Percentiles rank a stretch among this genome's conserved stretches.
Evolutionary conservation across 2,888 invertebrate species (phyloP).

Genomic region (Lordiphosa fenestrarum): DNA sequence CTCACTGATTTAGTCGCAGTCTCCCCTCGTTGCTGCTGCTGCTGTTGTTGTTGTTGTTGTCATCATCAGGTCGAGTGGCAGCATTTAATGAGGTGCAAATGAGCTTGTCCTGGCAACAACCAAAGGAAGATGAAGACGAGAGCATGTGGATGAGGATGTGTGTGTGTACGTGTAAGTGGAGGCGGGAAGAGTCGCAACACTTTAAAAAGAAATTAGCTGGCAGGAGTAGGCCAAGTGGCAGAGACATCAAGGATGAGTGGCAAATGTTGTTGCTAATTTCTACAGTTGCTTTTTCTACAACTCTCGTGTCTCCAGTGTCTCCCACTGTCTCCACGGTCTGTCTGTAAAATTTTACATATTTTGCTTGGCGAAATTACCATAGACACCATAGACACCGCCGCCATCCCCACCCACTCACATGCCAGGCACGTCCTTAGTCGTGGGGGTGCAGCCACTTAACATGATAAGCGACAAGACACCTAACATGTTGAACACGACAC

Average conservation of each 20-base stretch:
- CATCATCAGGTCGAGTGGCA: constrained; percentile 70
- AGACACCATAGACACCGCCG: constrained; percentile 44
- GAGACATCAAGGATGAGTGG: constrained; percentile 50
- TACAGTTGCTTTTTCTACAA: constrained; percentile 40
- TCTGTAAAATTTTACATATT: constrained; percentile 66
- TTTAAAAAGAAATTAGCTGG: constrained; percentile 72
- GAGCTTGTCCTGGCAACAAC: constrained; percentile 61
- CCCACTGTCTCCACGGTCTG: constrained; percentile 14
- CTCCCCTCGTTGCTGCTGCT: constrained; percentile 40
- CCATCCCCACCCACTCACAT: constrained; percentile 24
- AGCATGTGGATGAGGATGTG: constrained; percentile 1
- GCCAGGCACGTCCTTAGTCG: constrained; percentile 60
- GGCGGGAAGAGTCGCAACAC: constrained; percentile 55
- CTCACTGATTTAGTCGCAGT: constrained; percentile 7
- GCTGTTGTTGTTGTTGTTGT: constrained; percentile 44
- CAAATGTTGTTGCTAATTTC: constrained; percentile 70
- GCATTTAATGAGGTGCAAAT: constrained; percentile 77
- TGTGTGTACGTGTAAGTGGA: neutral
- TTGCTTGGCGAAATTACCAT: constrained; percentile 70
- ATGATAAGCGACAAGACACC: constrained; percentile 74
- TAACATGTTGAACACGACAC: constrained; percentile 75
- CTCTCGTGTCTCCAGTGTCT: constrained; percentile 10
- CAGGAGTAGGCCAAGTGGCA: constrained; percentile 73
- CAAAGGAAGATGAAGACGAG: constrained; percentile 17
- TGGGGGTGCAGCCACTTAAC: constrained; percentile 71